Percentiles rank a stretch among this genome's conserved stretches.
Evolutionary conservation across 2,797 vertebrate species (phyloP).

Genomic region (Protosalanx chinensis): DNA sequence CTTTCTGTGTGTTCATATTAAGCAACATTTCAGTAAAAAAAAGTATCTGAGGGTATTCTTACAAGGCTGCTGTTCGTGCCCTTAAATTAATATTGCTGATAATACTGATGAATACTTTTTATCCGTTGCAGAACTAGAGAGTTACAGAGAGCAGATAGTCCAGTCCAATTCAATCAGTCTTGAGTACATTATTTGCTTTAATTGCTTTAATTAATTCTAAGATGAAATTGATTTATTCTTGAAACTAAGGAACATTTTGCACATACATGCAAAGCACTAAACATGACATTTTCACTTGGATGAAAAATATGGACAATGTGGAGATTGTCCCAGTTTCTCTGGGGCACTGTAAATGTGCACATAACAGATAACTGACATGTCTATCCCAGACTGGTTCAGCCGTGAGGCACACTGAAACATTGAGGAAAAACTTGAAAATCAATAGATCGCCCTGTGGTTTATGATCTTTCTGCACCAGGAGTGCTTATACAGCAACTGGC

Average conservation of each 20-base stretch:
- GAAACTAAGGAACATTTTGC: not conserved
- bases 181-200: not conserved
- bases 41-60: constrained; percentile 36
- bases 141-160: not conserved
- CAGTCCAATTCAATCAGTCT: not conserved
- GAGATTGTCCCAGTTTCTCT: constrained; percentile 44
- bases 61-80: constrained; percentile 22
- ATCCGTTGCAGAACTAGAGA: no score
- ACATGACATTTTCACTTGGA: constrained; percentile 17
- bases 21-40: constrained; percentile 32
- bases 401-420: constrained; percentile 60
- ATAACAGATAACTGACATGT: constrained; percentile 63
- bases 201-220: no score
- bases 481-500: constrained; percentile 66
- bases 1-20: constrained; percentile 37
- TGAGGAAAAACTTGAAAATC: constrained; percentile 60
- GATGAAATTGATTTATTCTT: no score
- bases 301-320: constrained; percentile 37
- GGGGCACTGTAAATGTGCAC: constrained; percentile 50
- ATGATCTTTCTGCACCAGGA: constrained; percentile 61
- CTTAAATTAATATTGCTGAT: constrained; percentile 4
- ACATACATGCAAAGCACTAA: not conserved
- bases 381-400: constrained; percentile 47
- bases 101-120: not conserved
- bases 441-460: constrained; percentile 67